A percentile compares a stretch with the other conserved stretches of the same genome.
Evolutionary conservation across 2,888 invertebrate species (phyloP).

Genomic region (Pecten maximus): DNA sequence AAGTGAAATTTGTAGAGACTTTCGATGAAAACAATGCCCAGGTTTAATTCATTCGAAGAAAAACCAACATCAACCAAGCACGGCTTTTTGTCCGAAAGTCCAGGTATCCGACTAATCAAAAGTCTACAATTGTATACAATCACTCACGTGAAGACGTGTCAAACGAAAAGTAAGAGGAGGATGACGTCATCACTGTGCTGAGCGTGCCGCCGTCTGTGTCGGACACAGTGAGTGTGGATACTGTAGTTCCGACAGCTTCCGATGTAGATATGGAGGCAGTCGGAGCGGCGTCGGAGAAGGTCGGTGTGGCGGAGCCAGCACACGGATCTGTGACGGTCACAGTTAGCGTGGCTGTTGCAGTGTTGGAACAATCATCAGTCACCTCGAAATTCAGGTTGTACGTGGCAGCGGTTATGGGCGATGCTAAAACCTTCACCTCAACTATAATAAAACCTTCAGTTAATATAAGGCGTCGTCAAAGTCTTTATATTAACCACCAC

Average conservation of each 20-base stretch:
- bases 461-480: no score
- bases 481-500: no score
- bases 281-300: conserved; percentile 16
- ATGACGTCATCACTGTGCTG: background rate
- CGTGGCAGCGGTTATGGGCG: background rate
- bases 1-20: no score
- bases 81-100: no score
- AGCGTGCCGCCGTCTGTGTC: background rate
- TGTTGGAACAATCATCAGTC: background rate
- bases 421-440: background rate
- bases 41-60: no score
- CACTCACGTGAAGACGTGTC: conserved; percentile 7
- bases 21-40: no score
- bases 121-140: no score
- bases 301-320: background rate
- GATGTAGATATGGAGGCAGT: conserved; percentile 7
- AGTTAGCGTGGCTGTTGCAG: background rate
- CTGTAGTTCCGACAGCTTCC: background rate
- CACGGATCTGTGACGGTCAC: background rate
- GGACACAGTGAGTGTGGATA: background rate
- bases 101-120: no score
- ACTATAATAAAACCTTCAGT: background rate
- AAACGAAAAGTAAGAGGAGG: background rate
- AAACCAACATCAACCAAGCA: no score
- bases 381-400: background rate